These are phyloP conservation scores for Brachyrhaphis roseni DNA, from an alignment of 2,797 vertebrate species.

Conservation along the genomic window DNA sequence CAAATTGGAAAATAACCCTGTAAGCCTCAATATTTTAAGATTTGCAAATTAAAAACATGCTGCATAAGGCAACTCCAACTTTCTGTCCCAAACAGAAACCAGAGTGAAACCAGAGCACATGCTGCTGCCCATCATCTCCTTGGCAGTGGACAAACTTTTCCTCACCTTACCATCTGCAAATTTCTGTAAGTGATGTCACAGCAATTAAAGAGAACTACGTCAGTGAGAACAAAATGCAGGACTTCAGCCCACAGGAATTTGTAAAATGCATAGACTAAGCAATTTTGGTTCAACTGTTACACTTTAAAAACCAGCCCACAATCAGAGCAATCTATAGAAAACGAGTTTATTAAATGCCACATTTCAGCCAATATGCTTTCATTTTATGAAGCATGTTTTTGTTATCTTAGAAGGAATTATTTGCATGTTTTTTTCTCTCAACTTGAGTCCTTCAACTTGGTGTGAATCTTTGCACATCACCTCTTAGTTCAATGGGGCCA, in stretches of 20 bases:
- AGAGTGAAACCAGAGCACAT: slow-evolving; percentile 36
- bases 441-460: slow-evolving; percentile 5
- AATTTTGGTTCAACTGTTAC: not conserved
- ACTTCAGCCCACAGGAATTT: not conserved
- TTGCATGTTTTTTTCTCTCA: not conserved
- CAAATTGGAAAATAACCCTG: not conserved
- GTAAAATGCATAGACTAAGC: not conserved
- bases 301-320: not conserved
- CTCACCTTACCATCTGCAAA: slow-evolving; percentile 56
- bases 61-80: not conserved
- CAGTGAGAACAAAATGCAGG: not conserved
- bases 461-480: slow-evolving; percentile 5
- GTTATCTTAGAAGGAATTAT: not conserved
- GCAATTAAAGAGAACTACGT: slow-evolving; percentile 11
- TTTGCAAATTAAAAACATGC: not conserved
- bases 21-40: not conserved
- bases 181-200: slow-evolving; percentile 44
- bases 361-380: not conserved
- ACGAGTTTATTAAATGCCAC: not conserved
- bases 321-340: not conserved
- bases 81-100: not conserved
- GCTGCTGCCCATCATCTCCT: slow-evolving; percentile 41
- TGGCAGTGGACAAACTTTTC: slow-evolving; percentile 39
- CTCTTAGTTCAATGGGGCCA: slow-evolving; percentile 8
- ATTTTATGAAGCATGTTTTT: not conserved